Evolutionary conservation across 2,113 vertebrate genomes (phyloP).

Genomic region (Sapayoa aenigma): DNA sequence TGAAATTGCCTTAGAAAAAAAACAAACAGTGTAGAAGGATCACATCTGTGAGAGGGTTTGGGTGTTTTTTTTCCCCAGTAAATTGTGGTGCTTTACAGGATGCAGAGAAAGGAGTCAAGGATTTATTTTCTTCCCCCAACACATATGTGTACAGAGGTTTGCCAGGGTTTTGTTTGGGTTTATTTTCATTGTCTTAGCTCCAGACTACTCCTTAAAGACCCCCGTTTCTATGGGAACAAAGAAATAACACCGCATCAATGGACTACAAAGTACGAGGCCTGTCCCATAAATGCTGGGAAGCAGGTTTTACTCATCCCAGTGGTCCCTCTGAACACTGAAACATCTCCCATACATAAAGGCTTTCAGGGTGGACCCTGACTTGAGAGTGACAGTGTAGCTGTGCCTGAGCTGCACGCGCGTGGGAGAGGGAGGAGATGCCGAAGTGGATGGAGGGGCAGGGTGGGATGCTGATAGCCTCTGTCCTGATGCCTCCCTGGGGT

Average conservation of each 20-base stretch:
- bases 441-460: rapidly evolving
- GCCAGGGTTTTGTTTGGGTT: neutral
- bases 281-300: neutral
- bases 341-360: neutral
- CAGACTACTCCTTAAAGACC: neutral
- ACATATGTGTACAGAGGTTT: neutral
- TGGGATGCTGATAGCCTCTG: neutral
- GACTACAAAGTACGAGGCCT: neutral
- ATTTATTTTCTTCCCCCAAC: neutral
- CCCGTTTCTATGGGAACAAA: constrained; percentile 41
- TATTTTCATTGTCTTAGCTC: constrained; percentile 7
- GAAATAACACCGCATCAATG: neutral
- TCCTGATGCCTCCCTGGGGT: rapidly evolving
- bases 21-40: constrained; percentile 34
- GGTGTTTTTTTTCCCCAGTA: neutral
- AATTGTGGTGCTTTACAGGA: neutral
- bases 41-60: neutral
- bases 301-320: rapidly evolving
- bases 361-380: neutral
- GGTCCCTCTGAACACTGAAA: neutral
- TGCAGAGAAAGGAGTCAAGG: neutral
- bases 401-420: rapidly evolving
- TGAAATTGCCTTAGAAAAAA: constrained; percentile 12
- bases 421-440: rapidly evolving
- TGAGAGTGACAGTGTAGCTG: rapidly evolving